Base-by-base conservation (phyloP, 2,888 invertebrate genomes). In the Troilus luridus region DNA sequence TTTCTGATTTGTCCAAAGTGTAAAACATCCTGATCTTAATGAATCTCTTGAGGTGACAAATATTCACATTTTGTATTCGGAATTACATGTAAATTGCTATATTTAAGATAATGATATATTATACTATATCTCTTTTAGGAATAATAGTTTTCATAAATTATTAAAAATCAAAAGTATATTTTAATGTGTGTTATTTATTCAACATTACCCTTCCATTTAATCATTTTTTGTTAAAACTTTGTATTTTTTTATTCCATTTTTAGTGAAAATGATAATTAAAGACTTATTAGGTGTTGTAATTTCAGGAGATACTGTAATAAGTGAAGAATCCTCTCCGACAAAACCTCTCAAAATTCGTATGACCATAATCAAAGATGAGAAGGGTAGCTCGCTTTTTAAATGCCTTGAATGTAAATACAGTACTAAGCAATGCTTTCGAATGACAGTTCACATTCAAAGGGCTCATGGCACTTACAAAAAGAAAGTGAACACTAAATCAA, bases 341-440 rank as follows among this genome's bases (percentile, higher is more conserved):
- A 85, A 85, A 85, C 85, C 85, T n/a, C n/a, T 85, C 56, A 85
- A 56, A 85, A 85, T 56, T 85, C 85, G 85, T n/a, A 56, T 85
- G 85, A n/a, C 85, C 10, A 85, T 85, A 56, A n/a, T 85, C 56
- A 85, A 58, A 85, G 56, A 85, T n/a, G 85, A 85, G 11, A 85
- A 85, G n/a, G 85, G 56, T 58, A 85, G 85, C 11, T 56, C 85
- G 14, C n/a, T 56, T 85, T 85, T 85, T 58, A 85, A 85, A n/a
- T 85, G 85, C 85, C 85, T 85, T 58, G 56, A 85, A 85, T 85
- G 85, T 56, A 85, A 85, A 85, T 85, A 56, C 19, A 85, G 85
- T 21, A 85, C 85, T 11, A 85, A 9, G 7, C 85, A 85, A 85
- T 85, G 85, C 17, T 56, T 58, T 19, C 3, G 12, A 11, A 85